phyloP scores from a whole-genome alignment of 2,113 vertebrate species.

The Misgurnus mizolepis region DNA sequence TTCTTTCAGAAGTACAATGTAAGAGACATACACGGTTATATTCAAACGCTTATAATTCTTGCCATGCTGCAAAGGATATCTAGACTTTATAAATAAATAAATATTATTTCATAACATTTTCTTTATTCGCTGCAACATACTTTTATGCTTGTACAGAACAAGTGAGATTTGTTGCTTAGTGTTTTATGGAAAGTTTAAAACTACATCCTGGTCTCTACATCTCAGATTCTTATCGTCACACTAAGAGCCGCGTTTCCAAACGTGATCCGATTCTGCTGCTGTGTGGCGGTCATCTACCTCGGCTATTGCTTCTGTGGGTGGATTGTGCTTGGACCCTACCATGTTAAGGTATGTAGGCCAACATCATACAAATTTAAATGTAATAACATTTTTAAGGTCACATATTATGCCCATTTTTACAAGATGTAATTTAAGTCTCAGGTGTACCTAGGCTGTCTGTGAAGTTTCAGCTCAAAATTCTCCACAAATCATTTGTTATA shows the following conservation, averaged over 20 bases:
- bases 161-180: neutral
- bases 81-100: too few species aligned
- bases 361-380: too few species aligned
- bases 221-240: slow-evolving; percentile 89
- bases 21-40: slow-evolving; percentile 56
- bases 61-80: too few species aligned
- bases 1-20: slow-evolving; percentile 98
- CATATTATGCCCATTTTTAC: too few species aligned
- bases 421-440: too few species aligned
- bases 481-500: too few species aligned
- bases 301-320: slow-evolving; percentile 98
- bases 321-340: slow-evolving; percentile 94
- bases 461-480: too few species aligned
- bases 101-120: too few species aligned
- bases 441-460: too few species aligned
- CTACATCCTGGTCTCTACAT: neutral
- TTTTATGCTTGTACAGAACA: neutral
- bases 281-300: slow-evolving; percentile 92
- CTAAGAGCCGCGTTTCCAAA: slow-evolving; percentile 88
- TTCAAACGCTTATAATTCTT: too few species aligned
- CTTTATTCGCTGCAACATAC: too few species aligned
- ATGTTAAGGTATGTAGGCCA: slow-evolving; percentile 81
- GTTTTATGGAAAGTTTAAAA: neutral
- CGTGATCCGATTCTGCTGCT: slow-evolving; percentile 94
- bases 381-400: too few species aligned